A percentile compares a stretch with the other conserved stretches of the same genome.
These are phyloP conservation scores for Vulpes lagopus DNA, from an alignment of 2,113 vertebrate species.

Conservation along the genomic window DNA sequence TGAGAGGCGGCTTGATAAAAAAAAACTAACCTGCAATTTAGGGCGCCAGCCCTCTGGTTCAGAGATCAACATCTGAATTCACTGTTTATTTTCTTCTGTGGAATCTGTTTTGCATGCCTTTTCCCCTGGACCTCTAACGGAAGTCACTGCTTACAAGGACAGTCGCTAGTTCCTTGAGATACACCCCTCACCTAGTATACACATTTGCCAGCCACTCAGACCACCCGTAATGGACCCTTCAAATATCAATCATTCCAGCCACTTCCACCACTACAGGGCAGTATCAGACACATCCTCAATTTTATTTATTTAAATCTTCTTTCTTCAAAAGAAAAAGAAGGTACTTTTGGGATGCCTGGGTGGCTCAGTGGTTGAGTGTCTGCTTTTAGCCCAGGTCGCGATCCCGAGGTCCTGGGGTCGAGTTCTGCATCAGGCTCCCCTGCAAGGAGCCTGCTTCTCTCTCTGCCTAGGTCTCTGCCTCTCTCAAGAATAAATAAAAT, in stretches of 20 bases:
- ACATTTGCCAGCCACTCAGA: not conserved
- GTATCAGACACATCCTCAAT: not conserved
- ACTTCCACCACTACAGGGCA: not conserved
- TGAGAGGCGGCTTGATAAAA: not conserved
- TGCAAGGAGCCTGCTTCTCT: too few relatives aligned
- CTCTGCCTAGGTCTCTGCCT: too few relatives aligned
- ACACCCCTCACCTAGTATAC: not conserved
- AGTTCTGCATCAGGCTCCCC: too few relatives aligned
- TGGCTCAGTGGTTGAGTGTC: too few relatives aligned
- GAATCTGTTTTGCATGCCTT: not conserved
- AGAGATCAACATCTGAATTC: not conserved
- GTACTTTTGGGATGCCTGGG: too few relatives aligned
- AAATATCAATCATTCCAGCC: not conserved
- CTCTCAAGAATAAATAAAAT: too few relatives aligned
- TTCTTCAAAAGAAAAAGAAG: not conserved
- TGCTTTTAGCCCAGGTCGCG: too few relatives aligned
- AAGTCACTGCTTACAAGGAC: not conserved
- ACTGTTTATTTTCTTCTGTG: not conserved
- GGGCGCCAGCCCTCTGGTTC: not conserved
- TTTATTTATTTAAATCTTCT: not conserved
- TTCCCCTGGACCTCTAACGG: not conserved
- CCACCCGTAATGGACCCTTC: not conserved
- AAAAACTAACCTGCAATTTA: not conserved
- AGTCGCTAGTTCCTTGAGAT: not conserved
- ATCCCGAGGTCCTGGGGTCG: too few relatives aligned